Base-by-base conservation (phyloP, 2,888 invertebrate genomes). In the Carpatolechia fugitivella region DNA sequence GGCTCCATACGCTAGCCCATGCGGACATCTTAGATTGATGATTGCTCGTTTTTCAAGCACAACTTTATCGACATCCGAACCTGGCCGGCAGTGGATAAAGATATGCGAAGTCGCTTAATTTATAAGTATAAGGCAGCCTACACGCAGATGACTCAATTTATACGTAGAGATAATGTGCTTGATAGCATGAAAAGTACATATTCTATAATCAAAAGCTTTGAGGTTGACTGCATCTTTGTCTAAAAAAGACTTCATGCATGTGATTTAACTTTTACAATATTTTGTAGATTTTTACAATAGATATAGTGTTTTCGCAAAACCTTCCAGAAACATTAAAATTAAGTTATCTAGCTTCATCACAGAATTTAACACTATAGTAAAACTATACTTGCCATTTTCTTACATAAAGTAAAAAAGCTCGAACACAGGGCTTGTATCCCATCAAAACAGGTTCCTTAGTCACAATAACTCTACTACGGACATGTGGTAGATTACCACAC, bases 401-500 rank as follows among this genome's bases (percentile, higher is more conserved):
- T 24, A 3, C 24, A 24, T 6, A 24, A 24, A 24, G n/a, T n/a
- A n/a, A n/a, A n/a, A n/a, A n/a, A n/a, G n/a, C n/a, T n/a, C n/a
- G n/a, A n/a, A 24, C 24, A 24, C 6, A 6, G 24, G 24, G 6
- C 33, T 33, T 33, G 33, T n/a, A 33, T 33, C 33, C 33, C n/a
- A 33, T 24, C 24, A 24, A 24, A 6, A 4, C 10, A 29, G 29
- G 29, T 29, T 29, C 44, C 44, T n/a, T n/a, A 29, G 44, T 44
- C 44, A 44, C 44, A 29, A 44, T 44, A 29, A 24, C 29, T 44
- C 40, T 7, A 5, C 46, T 14, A 18, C 49, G 16, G 49, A 16
- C 49, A 49, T 49, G 35, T 49, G 44, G 44, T 35, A 50, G 49
- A 55, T 55, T 44, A 50, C 29, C 47, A 52, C 53, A 47, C 20